phyloP scores from a whole-genome alignment of 2,113 vertebrate genomes.

The Pyrgilauda ruficollis region DNA sequence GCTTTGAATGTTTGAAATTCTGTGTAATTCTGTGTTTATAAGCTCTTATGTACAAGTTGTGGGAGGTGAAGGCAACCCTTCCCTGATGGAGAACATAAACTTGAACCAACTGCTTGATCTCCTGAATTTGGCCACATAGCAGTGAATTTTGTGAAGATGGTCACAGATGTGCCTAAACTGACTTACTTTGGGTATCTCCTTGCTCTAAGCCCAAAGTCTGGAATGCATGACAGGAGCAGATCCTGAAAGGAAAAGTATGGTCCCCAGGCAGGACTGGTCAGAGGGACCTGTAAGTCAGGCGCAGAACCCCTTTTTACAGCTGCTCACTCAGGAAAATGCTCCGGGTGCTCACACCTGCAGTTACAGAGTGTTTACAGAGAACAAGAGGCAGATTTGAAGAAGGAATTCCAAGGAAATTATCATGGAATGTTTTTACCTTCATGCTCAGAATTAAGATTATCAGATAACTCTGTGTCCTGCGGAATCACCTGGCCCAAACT shows the following conservation, averaged over 20 bases:
- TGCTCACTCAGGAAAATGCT: neutral
- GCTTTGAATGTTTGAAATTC: conserved; percentile 12
- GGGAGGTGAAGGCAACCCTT: neutral
- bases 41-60: neutral
- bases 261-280: neutral
- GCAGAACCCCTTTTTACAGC: neutral
- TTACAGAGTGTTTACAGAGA: neutral
- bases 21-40: conserved; percentile 8
- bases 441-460: neutral
- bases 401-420: neutral
- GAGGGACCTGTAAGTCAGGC: neutral
- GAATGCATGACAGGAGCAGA: neutral
- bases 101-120: neutral
- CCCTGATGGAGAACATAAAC: neutral
- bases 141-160: neutral
- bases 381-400: neutral
- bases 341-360: neutral
- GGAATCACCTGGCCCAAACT: neutral
- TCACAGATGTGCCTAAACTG: neutral
- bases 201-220: neutral
- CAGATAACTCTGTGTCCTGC: neutral
- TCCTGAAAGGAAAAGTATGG: neutral
- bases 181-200: neutral
- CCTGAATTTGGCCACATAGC: fast-evolving
- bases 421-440: neutral